These are phyloP conservation scores for Spodoptera exigua DNA, from an alignment of 2,888 invertebrate genomes.

Conservation along the genomic window DNA sequence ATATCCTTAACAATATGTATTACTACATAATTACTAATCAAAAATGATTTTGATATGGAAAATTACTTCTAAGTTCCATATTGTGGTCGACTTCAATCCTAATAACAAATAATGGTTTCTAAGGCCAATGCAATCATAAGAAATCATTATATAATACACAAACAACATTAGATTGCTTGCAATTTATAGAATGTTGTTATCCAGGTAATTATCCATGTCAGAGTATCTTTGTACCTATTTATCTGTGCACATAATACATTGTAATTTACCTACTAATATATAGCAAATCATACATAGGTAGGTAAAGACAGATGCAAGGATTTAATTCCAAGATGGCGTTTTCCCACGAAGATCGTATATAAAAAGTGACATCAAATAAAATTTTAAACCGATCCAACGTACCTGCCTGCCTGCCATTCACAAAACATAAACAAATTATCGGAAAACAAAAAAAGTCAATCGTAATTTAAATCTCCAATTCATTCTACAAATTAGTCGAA, in stretches of 20 bases:
- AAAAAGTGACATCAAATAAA: slow-evolving; percentile 40
- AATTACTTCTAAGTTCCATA: slow-evolving; percentile 61
- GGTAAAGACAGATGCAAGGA: slow-evolving; percentile 31
- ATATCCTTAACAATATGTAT: slow-evolving; percentile 32
- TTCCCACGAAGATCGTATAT: slow-evolving; percentile 30
- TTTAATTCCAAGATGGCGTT: neutral
- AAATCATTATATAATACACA: slow-evolving; percentile 71
- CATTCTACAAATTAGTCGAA: slow-evolving; percentile 54
- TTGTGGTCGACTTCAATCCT: slow-evolving; percentile 67
- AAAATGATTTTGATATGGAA: slow-evolving; percentile 65
- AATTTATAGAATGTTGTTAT: slow-evolving; percentile 68
- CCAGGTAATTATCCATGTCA: slow-evolving; percentile 60
- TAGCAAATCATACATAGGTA: slow-evolving; percentile 34
- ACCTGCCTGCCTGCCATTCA: slow-evolving; percentile 48
- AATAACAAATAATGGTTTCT: slow-evolving; percentile 73
- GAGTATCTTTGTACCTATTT: slow-evolving; percentile 46
- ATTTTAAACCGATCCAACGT: slow-evolving; percentile 20
- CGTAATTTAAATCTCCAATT: slow-evolving; percentile 46
- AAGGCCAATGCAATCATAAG: slow-evolving; percentile 69
- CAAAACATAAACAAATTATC: slow-evolving; percentile 54
- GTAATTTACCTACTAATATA: slow-evolving; percentile 39
- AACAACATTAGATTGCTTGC: slow-evolving; percentile 70
- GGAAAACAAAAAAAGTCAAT: slow-evolving; percentile 30
- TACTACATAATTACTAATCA: slow-evolving; percentile 62
- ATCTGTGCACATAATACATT: slow-evolving; percentile 12